These are phyloP conservation scores for Hydrophis major DNA, from an alignment of 2,797 vertebrate genomes.

Conservation along the genomic window DNA sequence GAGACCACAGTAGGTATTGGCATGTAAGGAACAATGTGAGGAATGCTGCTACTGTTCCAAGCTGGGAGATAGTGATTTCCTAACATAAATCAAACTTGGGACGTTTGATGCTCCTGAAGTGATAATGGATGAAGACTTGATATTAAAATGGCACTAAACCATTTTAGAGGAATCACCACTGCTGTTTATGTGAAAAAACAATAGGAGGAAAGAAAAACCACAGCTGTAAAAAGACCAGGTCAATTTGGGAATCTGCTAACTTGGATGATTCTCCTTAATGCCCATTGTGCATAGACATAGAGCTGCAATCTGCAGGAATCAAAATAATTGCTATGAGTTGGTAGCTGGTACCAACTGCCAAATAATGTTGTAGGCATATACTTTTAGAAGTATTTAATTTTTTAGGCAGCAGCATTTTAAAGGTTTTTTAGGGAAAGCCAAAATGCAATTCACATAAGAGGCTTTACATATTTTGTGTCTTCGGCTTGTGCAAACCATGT, in stretches of 20 bases:
- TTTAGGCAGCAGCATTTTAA: neutral
- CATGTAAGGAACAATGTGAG: constrained; percentile 10
- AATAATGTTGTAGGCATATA: neutral
- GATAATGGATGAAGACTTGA: constrained; percentile 10
- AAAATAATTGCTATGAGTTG: neutral
- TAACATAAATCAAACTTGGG: constrained; percentile 11
- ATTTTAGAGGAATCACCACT: neutral
- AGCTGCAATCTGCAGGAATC: neutral
- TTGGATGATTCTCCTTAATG: neutral
- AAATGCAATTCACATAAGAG: neutral
- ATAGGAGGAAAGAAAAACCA: neutral
- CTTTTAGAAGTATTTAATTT: neutral
- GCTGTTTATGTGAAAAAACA: neutral
- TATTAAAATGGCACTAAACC: neutral
- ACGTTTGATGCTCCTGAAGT: neutral
- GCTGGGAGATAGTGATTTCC: neutral
- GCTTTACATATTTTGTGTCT: neutral
- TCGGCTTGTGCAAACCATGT: neutral
- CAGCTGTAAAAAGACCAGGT: neutral
- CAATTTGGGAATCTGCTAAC: neutral
- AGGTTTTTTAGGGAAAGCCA: neutral
- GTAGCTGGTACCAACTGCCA: neutral
- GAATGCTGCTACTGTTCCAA: constrained; percentile 5
- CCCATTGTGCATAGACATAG: neutral
- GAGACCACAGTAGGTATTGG: neutral